Evolutionary conservation across 2,797 vertebrate genomes (phyloP).

Genomic region (Spizella passerina): DNA sequence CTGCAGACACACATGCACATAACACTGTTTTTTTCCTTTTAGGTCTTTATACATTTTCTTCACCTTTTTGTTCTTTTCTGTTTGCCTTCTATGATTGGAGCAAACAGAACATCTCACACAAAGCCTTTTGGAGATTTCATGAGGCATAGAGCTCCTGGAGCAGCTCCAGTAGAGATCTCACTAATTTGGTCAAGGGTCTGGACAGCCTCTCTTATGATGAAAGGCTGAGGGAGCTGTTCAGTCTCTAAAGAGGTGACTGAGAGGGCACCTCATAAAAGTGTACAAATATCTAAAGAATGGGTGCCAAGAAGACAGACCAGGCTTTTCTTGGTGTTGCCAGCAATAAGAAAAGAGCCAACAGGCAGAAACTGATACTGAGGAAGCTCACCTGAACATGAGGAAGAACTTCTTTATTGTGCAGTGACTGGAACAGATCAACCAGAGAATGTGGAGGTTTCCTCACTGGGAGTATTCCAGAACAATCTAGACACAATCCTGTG

Average conservation of each 20-base stretch:
- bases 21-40: not conserved
- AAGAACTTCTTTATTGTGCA: not conserved
- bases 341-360: not conserved
- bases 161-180: not conserved
- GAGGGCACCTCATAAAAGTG: not conserved
- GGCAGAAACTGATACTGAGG: not conserved
- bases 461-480: not conserved
- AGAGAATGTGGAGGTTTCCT: not conserved
- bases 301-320: not conserved
- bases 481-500: not conserved
- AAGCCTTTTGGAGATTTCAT: not conserved
- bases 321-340: not conserved
- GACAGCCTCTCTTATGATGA: not conserved
- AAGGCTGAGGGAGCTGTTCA: not conserved
- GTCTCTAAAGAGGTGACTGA: accelerated
- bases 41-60: not conserved
- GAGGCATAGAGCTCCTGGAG: not conserved
- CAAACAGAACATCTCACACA: not conserved
- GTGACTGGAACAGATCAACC: not conserved
- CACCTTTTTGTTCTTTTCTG: not conserved
- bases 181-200: not conserved
- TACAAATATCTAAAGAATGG: not conserved
- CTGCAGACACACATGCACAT: not conserved
- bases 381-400: not conserved
- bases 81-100: not conserved